phyloP scores from a whole-genome alignment of 1,140 invertebrate species.

The Caenorhabditis tropicalis region DNA sequence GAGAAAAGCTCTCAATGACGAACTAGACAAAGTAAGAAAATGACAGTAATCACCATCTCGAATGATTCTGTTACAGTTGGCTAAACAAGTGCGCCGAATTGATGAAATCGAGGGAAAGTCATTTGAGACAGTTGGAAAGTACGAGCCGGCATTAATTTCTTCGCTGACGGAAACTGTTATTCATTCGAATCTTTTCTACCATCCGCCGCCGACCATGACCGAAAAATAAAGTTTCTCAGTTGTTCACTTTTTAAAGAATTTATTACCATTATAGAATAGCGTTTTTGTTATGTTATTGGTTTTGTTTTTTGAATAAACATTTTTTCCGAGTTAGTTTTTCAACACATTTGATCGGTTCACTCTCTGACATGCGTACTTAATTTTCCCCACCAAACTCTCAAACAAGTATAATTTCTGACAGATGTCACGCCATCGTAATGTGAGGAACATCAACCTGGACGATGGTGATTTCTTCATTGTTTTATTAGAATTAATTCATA shows the following conservation, averaged over 20 bases:
- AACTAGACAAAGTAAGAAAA: slow-evolving; percentile 49
- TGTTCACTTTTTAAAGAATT: too few relatives aligned
- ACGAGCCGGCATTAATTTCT: slow-evolving; percentile 61
- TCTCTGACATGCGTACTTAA: too few relatives aligned
- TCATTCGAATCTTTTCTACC: slow-evolving; percentile 59
- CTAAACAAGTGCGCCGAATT: slow-evolving; percentile 12
- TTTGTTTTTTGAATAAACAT: too few relatives aligned
- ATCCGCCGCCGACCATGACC: slow-evolving; percentile 58
- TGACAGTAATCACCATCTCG: not conserved
- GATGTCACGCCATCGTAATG: slow-evolving; percentile 5
- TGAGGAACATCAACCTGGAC: not conserved
- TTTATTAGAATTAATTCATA: too few relatives aligned
- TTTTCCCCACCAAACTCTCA: too few relatives aligned
- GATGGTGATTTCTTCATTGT: not conserved
- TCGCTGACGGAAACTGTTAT: slow-evolving; percentile 57
- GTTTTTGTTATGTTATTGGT: too few relatives aligned
- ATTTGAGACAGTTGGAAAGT: slow-evolving; percentile 50
- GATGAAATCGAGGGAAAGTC: slow-evolving; percentile 47
- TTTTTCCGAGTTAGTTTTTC: too few relatives aligned
- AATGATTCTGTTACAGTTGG: not conserved
- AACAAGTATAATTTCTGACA: too few relatives aligned
- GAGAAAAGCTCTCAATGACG: slow-evolving; percentile 43
- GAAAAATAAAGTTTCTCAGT: not conserved
- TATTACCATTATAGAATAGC: too few relatives aligned
- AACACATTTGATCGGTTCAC: too few relatives aligned